These are phyloP conservation scores for Gorsachius goisagi DNA, from an alignment of 2,113 vertebrate genomes.

Conservation along the genomic window DNA sequence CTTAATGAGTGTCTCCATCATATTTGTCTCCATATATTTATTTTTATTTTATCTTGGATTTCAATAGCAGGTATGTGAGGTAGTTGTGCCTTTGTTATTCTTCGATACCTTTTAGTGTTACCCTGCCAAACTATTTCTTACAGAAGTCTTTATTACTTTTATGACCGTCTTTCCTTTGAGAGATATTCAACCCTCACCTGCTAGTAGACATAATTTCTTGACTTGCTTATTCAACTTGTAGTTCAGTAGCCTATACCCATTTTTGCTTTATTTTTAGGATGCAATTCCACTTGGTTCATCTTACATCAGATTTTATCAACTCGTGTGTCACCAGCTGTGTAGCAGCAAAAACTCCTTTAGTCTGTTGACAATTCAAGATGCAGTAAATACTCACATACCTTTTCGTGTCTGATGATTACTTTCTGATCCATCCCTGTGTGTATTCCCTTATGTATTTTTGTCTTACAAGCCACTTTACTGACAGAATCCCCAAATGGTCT, in stretches of 20 bases:
- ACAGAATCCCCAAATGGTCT: not conserved
- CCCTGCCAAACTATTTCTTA: not conserved
- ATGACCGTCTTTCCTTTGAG: not conserved
- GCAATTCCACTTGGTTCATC: not conserved
- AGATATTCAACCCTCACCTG: not conserved
- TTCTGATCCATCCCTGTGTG: not conserved
- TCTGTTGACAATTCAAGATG: not conserved
- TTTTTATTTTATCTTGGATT: not conserved
- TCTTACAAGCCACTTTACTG: not conserved
- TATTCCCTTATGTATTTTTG: not conserved
- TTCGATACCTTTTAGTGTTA: not conserved
- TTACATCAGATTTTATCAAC: not conserved
- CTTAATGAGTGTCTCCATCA: not conserved
- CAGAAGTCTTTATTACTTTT: not conserved
- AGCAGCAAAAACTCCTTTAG: not conserved
- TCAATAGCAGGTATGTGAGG: not conserved
- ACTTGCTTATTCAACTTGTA: not conserved
- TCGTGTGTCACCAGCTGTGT: not conserved
- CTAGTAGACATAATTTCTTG: not conserved
- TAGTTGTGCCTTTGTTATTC: not conserved
- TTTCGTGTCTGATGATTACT: not conserved
- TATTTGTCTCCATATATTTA: not conserved
- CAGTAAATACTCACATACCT: not conserved
- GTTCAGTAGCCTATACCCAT: not conserved
- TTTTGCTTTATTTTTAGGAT: not conserved